Evolutionary conservation across 1,140 invertebrate genomes (phyloP), one percentile per base, ranked within the genome.

Genomic region (Drosophila sturtevanti): DNA sequence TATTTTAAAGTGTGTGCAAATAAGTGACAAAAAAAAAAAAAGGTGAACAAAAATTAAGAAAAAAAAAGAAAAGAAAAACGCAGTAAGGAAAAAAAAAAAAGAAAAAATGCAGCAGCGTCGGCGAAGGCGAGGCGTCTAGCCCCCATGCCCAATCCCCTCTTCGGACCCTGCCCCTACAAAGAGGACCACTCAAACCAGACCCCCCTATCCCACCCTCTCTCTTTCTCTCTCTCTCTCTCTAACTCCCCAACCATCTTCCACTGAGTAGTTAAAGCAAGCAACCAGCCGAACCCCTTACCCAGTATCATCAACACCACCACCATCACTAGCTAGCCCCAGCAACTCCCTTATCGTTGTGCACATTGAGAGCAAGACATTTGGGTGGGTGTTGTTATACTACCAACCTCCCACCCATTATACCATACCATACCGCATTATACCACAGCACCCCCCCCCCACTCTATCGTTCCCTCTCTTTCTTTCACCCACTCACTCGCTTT

Each of bases 51-150:
- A 55, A 38, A 55, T 34, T 24, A 35, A 74, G 60, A 77, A 77
- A 44, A 55, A 11, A 48, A 63, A 54, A 38, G 18, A 60, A 51
- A 48, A 6, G 16, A 6, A 48, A 48, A 48, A 48, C 41, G 63
- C 62, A 75, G 75, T 73, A 74, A 69, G 66, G 38, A 44, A 37
- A 52, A n/a, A 63, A 67, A 66, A 68, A 58, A 69, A 84, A 73
- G 68, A 68, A 68, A 51, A 41, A 63, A 79, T 74, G 63, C 69
- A 62, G 67, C 68, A 82, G 63, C 69, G 64, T 63, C 68, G 55
- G 44, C 54, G 63, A 78, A 81, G 82, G 82, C 74, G 82, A 87
- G 76, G 79, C 79, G 82, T 87, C 82, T 87, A 79, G 79, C 68
- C 60, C 52, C 48, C 44, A 16, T 16, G 16, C 27, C 31, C 27